Percentiles rank a stretch among this genome's conserved stretches.
phyloP scores from a whole-genome alignment of 2,797 vertebrate species.

The Labroides dimidiatus region DNA sequence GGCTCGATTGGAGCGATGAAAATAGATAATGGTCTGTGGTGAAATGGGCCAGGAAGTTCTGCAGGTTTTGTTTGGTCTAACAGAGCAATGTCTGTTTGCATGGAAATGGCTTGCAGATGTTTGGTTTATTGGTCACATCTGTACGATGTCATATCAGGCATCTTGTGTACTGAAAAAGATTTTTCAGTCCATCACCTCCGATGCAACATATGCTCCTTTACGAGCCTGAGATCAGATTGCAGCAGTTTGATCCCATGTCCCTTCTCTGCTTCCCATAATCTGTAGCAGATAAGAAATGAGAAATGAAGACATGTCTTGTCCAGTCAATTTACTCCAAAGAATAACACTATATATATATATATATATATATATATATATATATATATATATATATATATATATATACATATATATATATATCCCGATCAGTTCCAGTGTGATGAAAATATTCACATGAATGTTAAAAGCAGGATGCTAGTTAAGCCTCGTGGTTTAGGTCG shows the following conservation, averaged over 20 bases:
- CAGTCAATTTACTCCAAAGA: neutral
- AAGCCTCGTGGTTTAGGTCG: too few species aligned
- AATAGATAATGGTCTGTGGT: slow-evolving; percentile 74
- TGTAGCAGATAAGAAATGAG: slow-evolving; percentile 8
- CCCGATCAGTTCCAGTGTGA: too few species aligned
- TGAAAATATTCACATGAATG: too few species aligned
- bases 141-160: slow-evolving; percentile 63
- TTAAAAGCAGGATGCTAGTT: too few species aligned
- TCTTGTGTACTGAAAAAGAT: slow-evolving; percentile 56
- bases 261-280: slow-evolving; percentile 15
- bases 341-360: too few species aligned
- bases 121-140: slow-evolving; percentile 73
- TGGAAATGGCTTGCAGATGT: slow-evolving; percentile 74
- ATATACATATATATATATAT: too few species aligned
- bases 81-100: slow-evolving; percentile 60
- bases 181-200: slow-evolving; percentile 51
- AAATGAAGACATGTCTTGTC: neutral
- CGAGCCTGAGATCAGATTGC: slow-evolving; percentile 24
- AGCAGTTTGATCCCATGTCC: slow-evolving; percentile 23
- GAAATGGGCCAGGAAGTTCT: slow-evolving; percentile 66
- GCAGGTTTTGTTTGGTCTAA: slow-evolving; percentile 63
- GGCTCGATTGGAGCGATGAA: slow-evolving; percentile 66
- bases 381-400: too few species aligned
- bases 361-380: too few species aligned
- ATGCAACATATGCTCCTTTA: slow-evolving; percentile 39